Base-by-base conservation (phyloP, 2,888 invertebrate genomes). In the Acleris cristana region DNA sequence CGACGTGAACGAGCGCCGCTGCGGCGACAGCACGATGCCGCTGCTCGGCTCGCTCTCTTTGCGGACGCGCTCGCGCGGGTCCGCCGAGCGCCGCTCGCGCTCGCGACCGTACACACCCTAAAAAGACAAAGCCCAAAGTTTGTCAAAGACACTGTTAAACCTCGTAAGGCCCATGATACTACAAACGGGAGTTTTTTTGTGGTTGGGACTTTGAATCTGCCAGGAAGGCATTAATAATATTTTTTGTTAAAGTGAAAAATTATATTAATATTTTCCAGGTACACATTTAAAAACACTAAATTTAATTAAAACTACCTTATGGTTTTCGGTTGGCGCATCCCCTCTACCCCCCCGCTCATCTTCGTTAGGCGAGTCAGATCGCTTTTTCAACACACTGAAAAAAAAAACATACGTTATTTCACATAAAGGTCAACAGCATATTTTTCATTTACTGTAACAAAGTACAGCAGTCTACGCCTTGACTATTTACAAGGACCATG, bases 11-110 rank as follows among this genome's bases (percentile, higher is more conserved):
- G 96, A 97, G 73, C 97, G 94, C 14, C 97, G 94, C 86, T 97
- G 97, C 61, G 97, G 98, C 74, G 97, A 96, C 77, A 98, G 91
- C 74, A 97, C 96, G 75, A 97, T 96, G 60, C 96, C 96, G 68
- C 79, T 85, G 73, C 82, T 84, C 40, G 87, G 79, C 85, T 96
- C 96, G 83, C 96, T 95, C 86, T 97, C 96, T 85, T 97, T 97
- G 73, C 96, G 95, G 60, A 97, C 93, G 58, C 97, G 95, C 83
- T 97, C 97, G 70, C 96, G 94, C 5, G 96, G 96, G 84, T 96
- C 96, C 51, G 90, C 92, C 12, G 95, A 93, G 16, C 95, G 94
- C 67, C 90, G 86, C 78, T 86, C 87, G 62, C 86, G 81, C 63
- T 86, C 87, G 61, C 85, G 84, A 0, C 85, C 86, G 79, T 85